These are phyloP conservation scores for Sus cebifrons DNA, from an alignment of 2,797 vertebrate genomes.

Conservation along the genomic window DNA sequence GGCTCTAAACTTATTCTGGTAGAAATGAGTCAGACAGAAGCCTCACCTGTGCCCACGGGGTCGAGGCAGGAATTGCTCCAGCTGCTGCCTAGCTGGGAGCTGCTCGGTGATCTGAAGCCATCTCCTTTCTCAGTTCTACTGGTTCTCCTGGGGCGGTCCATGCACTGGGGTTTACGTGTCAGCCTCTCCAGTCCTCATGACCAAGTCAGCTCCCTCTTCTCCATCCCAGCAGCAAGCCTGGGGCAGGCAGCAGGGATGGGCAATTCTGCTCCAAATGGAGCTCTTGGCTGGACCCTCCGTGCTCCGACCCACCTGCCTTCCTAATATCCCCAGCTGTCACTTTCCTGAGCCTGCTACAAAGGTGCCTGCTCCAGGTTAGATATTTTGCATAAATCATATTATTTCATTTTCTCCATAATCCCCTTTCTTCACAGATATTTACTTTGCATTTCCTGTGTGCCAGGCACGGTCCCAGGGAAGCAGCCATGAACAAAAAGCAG, in stretches of 20 bases:
- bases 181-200: not conserved
- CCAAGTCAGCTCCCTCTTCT: not conserved
- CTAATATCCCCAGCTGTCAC: rapidly evolving
- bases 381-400: not conserved
- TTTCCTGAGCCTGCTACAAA: not conserved
- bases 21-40: not conserved
- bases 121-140: no score
- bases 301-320: not conserved
- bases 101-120: not conserved
- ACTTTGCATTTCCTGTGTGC: not conserved
- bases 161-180: not conserved
- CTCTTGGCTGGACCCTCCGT: not conserved
- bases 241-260: not conserved
- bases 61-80: not conserved
- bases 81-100: not conserved
- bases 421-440: not conserved
- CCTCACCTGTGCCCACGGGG: not conserved
- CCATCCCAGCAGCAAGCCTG: no score
- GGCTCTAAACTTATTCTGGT: not conserved
- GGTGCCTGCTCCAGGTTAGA: rapidly evolving
- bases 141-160: rapidly evolving
- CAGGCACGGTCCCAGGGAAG: not conserved
- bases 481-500: not conserved
- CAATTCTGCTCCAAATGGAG: not conserved
- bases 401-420: not conserved